These are phyloP conservation scores for Euphonia xanthogaster DNA, from an alignment of 2,797 vertebrate genomes.

Conservation along the genomic window DNA sequence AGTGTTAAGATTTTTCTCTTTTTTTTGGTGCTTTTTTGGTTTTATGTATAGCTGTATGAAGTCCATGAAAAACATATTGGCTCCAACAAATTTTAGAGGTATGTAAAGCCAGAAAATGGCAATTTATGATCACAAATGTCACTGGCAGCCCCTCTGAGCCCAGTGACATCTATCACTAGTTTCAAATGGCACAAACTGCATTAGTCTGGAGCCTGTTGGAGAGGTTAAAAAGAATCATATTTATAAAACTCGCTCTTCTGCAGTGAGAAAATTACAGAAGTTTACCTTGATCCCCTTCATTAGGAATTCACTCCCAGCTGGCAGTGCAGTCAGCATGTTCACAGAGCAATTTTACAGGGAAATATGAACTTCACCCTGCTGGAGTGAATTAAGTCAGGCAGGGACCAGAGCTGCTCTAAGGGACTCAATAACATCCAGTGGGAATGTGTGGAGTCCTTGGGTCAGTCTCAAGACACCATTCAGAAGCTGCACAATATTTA, in stretches of 20 bases:
- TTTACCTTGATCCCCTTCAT: background rate
- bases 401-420: background rate
- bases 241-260: background rate
- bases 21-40: background rate
- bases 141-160: background rate
- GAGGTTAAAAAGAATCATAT: background rate
- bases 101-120: background rate
- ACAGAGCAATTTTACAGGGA: background rate
- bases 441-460: accelerated
- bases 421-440: background rate
- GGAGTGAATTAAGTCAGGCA: background rate
- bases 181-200: background rate
- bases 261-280: background rate
- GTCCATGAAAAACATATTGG: background rate
- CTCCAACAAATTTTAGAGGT: background rate
- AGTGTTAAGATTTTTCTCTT: background rate
- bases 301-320: background rate
- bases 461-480: background rate
- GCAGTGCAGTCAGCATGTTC: background rate
- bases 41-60: background rate
- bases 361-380: background rate
- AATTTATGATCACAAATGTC: background rate
- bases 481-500: background rate
- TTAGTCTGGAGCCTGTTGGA: background rate
- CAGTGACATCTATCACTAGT: background rate